Evolutionary conservation across 2,888 invertebrate species (phyloP), one percentile per base, ranked within the genome.

Genomic region (Harpagoxenus sublaevis): DNA sequence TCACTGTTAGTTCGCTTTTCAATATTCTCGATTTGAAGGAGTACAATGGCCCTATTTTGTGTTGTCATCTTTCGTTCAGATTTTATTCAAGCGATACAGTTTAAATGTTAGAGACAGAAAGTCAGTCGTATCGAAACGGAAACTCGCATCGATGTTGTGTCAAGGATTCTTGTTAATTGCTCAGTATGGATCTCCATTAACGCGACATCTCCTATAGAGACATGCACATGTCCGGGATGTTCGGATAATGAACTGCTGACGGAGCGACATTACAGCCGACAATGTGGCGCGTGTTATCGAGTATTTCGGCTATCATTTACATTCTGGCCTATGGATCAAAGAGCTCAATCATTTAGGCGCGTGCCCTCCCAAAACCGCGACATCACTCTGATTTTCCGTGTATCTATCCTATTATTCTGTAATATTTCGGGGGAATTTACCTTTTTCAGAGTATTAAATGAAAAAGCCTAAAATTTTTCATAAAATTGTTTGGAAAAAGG

Each of bases 161-260:
- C 51, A 39, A 39, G 5, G 63, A 51, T 51, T 63, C 63, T 15
- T 39, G 51, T 77, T 77, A 77, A 75, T 63, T 75, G 75, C 18
- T 75, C 62, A 77, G 51, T 12, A 51, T 77, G 51, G 63, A 77
- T 77, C 62, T 74, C 75, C 63, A 77, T 77, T 77, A 77, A 77
- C 75, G 39, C 35, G 63, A 77, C 39, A 57, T 48, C 62, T 63
- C 23, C 51, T 39, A 53, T 48, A 63, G 75, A 75, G 62, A 18
- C 63, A 51, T 63, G 63, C 48, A 62, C 74, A 77, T 77, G 75
- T 77, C 39, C 63, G 63, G 51, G 63, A 77, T 77, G 63, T 77
- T 77, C 63, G 63, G 63, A 63, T 77, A 77, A 77, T 77, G 75
- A 77, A 65, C 63, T 77, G 51, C 63, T 63, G 48, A 77, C 63